Evolutionary conservation across 1,140 invertebrate species (phyloP).

Genomic region (Drosophila ironensis): DNA sequence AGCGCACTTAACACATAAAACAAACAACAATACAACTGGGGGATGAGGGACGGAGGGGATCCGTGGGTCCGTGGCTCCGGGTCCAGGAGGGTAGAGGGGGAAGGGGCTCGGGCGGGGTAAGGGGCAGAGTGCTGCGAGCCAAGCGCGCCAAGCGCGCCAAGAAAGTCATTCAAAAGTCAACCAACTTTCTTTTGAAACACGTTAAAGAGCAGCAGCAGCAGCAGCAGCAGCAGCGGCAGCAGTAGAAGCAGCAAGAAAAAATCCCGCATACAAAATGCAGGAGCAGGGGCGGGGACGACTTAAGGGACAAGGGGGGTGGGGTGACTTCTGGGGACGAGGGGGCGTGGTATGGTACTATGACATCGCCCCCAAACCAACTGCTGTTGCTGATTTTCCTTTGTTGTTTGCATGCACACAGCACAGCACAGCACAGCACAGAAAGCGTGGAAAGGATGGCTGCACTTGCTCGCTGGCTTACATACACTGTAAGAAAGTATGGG

Average conservation of each 20-base stretch:
- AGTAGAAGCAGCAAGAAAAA: conserved; percentile 22
- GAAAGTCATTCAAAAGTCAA: conserved; percentile 81
- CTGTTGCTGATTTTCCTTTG: conserved; percentile 76
- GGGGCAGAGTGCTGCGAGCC: conserved; percentile 15
- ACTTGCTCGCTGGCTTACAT: conserved; percentile 14
- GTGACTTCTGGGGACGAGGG: neutral
- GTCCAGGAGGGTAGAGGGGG: neutral
- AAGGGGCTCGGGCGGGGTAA: neutral
- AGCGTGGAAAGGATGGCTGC: conserved; percentile 30
- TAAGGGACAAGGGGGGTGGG: neutral
- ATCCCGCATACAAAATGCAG: conserved; percentile 23
- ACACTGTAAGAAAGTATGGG: conserved; percentile 10
- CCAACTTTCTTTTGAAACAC: conserved; percentile 80
- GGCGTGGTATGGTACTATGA: neutral
- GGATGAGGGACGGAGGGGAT: too few relatives aligned
- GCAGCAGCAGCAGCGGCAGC: neutral
- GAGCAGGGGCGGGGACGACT: neutral
- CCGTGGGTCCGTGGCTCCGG: too few relatives aligned
- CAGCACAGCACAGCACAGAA: too few relatives aligned
- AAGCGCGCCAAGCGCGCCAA: conserved; percentile 56
- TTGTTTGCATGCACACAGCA: conserved; percentile 74
- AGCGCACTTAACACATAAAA: conserved; percentile 80
- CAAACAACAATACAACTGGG: conserved; percentile 43
- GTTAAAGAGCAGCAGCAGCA: conserved; percentile 58
- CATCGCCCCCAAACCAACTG: conserved; percentile 52